Base-by-base conservation (phyloP, 2,888 invertebrate genomes). In the Rhamphomyia laevipes region DNA sequence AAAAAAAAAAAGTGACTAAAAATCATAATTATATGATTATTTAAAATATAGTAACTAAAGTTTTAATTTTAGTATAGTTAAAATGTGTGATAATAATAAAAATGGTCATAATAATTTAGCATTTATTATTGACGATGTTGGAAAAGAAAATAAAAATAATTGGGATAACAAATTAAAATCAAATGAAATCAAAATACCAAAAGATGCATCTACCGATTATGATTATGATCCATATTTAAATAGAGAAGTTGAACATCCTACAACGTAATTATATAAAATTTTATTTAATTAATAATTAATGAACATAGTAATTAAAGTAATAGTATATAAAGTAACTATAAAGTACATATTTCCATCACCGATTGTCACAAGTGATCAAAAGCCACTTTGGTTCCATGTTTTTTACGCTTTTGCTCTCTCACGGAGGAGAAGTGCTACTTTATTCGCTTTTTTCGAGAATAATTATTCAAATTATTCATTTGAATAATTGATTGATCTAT, bases 211-310 rank as follows among this genome's bases (percentile, higher is more conserved):
- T 2, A 67, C n/a, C n/a, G n/a, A n/a, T n/a, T n/a, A 65, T 5
- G 57, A 60, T 0, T 82, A 77, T 58, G 80, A 82, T 63, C 82
- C 82, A 1, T 81, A 82, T 60, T 58, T 72, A 13, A 76, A 82
- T 58, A 72, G 82, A 51, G 74, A 74, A 57, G 67, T 77, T n/a
- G 73, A 73, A 37, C 74, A 75, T 60, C 81, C 82, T 1, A 82
- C 82, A 17, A 75, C 80, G 82, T 82, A 66, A 78, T 77, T 73
- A 53, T 18, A 2, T 44, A 10, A 37, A 38, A 12, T 41, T 40
- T 35, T 17, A 40, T 37, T 43, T n/a, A 23, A 5, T 7, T 17
- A n/a, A n/a, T n/a, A n/a, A n/a, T n/a, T n/a, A n/a, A n/a, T n/a
- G n/a, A n/a, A n/a, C n/a, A n/a, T n/a, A n/a, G n/a, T n/a, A n/a